Evolutionary conservation across 2,797 vertebrate genomes (phyloP), one percentile per base, ranked within the genome.

Genomic region (Premnoplex brunnescens): DNA sequence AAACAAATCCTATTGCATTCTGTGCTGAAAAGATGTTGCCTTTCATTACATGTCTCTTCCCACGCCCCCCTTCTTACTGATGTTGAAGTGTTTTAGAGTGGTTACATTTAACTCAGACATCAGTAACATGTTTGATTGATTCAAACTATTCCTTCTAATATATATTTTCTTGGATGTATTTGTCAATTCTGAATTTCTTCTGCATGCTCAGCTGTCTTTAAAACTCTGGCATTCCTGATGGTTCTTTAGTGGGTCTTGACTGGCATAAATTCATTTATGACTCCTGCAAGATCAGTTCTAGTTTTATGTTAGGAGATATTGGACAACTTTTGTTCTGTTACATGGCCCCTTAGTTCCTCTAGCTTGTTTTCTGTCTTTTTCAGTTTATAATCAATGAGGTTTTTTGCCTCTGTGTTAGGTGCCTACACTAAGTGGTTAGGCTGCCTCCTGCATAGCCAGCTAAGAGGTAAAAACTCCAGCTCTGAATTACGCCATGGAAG

Each of bases 251-350:
- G 48, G 51, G 32, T 84, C 69, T 79, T 85, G 14, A 63, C 59
- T 84, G 48, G 32, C 48, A 20, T 39, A 30, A 91, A 73, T 82
- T 82, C 48, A 21, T 93, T 72, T 78, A 75, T 27, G 28, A 34
- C 21, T 23, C n/a, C 54, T 74, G 13, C 21, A 87, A 79, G 60
- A 87, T 69, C 62, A 87, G 68, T 79, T n/a, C 39, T 48, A 30
- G 48, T 76, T 76, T 88, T 68, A 79, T 69, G 68, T 95, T 93
- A 62, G 54, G 76, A 77, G 69, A 78, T 34, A 24, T 23, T 68
- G 63, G 43, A 59, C 91, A 92, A 81, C 36, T 68, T 95, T 54
- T 44, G 32, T 80, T 71, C 69, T 93, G 23, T 72, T 94, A 75
- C 85, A 68, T 85, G 64, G 17, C 23, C 49, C n/a, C 16, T 72